Base-by-base conservation (phyloP, 2,113 vertebrate genomes). In the Opisthocomus hoazin region DNA sequence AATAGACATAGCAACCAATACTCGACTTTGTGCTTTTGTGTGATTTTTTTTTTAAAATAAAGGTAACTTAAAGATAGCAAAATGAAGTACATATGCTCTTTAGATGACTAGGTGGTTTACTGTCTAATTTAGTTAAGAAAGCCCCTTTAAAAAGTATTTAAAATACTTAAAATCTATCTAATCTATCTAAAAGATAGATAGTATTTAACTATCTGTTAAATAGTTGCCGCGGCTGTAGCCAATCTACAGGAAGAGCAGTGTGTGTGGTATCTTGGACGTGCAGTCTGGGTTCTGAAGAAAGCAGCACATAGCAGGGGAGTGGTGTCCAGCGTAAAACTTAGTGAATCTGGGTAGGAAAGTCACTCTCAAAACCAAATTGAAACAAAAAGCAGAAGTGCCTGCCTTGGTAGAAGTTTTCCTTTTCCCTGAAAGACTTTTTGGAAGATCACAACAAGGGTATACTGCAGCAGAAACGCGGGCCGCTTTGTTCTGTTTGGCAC, bases 231-330 rank as follows among this genome's bases (percentile, higher is more conserved):
- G 36, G 57, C 17, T 69, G 23, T n/a, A 69, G 58, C 16, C 20
- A 13, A 0, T 39, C n/a, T 78, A 53, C 6, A 54, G 51, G 60
- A 32, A 26, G 19, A 14, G 10, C 11, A 4, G 15, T 1, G 24
- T 3, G 16, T 7, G 0, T 3, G 2, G 37, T 8, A 14, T 24
- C 30, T 43, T 53, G 32, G 27, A 12, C 9, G 4, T 11, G 37
- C 3, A 1, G 6, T 53, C n/a, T 37, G 66, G 14, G 5, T 36
- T 54, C 57, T 45, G 61, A 19, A 34, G 16, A 6, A 4, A 11
- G 53, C 22, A 81, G n/a, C 24, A 2, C 1, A 0, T 11, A 17
- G n/a, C 58, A 9, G 39, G 30, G 64, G 12, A 48, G 17, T 2
- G 2, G 50, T 41, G 32, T 45, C 54, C 41, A 39, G 54, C 19